Evolutionary conservation across 1,140 invertebrate species (phyloP), one percentile per base, ranked within the genome.

Genomic region (Atta colombica): DNA sequence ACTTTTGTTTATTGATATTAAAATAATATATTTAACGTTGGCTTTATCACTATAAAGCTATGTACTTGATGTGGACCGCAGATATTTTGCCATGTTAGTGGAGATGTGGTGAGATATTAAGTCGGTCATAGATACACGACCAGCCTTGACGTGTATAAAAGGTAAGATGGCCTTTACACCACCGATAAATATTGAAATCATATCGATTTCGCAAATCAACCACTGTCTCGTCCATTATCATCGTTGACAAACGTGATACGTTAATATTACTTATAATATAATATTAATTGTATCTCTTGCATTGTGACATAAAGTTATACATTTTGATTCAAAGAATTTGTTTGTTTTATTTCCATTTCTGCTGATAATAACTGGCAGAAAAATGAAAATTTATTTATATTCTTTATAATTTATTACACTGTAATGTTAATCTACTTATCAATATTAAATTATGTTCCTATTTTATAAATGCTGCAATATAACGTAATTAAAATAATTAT

Each of bases 141-240:
- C 60, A 77, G 25, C 72, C 61, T 85, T 75, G 72, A 77, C 39
- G 69, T 31, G 21, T 8, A 85, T 65, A 51, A 75, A 63, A 75
- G 69, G 25, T 25, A 25, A 25, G 25, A 25, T 61, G 72, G 72
- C 69, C 81, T 85, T 77, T 77, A 85, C 39, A 51, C 81, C 3
- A 16, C 51, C 51, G 16, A 81, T 71, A 81, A 81, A 81, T 81
- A 81, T 81, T 81, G 66, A 81, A 81, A 81, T 45, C 65, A 12
- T 71, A 71, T 81, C 12, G 65, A 81, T 71, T 16, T 81, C 21
- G 2, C 49, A 35, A 55, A 69, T 45, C 14, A 81, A 55, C 66
- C 10, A 35, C 21, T 45, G 5, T 58, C 31, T 69, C 3, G 8
- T n/a, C 25, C 4, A 35, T 21, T 39, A 35, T 25, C 21, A 12